These are phyloP conservation scores for Halcyon senegalensis DNA, from an alignment of 2,113 vertebrate genomes.

Conservation along the genomic window DNA sequence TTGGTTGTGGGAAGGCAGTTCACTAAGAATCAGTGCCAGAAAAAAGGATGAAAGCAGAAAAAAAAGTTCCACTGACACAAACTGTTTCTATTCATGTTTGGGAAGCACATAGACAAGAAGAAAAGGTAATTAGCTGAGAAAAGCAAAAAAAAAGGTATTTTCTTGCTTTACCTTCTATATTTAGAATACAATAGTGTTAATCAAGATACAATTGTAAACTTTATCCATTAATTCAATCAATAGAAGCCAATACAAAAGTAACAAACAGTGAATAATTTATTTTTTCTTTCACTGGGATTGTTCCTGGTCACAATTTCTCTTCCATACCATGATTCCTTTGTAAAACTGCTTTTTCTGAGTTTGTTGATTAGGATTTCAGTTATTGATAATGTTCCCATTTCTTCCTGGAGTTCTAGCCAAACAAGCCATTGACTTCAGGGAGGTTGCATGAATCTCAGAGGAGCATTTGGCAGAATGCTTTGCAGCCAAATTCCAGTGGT, in stretches of 20 bases:
- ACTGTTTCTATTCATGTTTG: slow-evolving; percentile 71
- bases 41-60: slow-evolving; percentile 54
- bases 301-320: slow-evolving; percentile 31
- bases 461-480: slow-evolving; percentile 42
- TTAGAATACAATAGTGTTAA: slow-evolving; percentile 63
- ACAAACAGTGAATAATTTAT: slow-evolving; percentile 5
- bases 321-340: not conserved
- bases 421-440: slow-evolving; percentile 57
- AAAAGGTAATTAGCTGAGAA: slow-evolving; percentile 60
- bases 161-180: slow-evolving; percentile 61
- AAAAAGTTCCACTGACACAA: slow-evolving; percentile 58
- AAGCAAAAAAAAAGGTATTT: slow-evolving; percentile 62
- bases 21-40: slow-evolving; percentile 65
- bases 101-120: slow-evolving; percentile 66
- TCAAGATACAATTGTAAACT: slow-evolving; percentile 60
- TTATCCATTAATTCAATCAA: slow-evolving; percentile 54
- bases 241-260: slow-evolving; percentile 42
- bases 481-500: slow-evolving; percentile 60
- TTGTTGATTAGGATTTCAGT: slow-evolving; percentile 46
- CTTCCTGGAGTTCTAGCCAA: slow-evolving; percentile 50
- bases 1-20: slow-evolving; percentile 62
- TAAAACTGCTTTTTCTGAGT: slow-evolving; percentile 45
- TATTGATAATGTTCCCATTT: slow-evolving; percentile 57
- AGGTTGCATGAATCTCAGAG: slow-evolving; percentile 40
- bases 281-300: slow-evolving; percentile 24